Percentiles rank a stretch among this genome's conserved stretches.
Evolutionary conservation across 1,140 invertebrate species (phyloP).

Genomic region (Drosophila nasuta): DNA sequence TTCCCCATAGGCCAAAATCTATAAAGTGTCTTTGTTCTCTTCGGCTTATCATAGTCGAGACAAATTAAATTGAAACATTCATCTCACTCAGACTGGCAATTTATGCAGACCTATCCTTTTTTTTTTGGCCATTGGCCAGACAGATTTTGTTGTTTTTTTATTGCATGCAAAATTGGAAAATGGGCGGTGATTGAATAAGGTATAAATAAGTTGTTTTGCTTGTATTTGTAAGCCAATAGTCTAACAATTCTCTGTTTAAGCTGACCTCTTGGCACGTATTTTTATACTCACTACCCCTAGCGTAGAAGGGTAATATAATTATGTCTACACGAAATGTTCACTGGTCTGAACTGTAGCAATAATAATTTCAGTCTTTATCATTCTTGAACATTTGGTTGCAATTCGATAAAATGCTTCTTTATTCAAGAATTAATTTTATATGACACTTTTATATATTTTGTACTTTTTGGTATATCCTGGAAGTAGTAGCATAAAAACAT

Average conservation of each 20-base stretch:
- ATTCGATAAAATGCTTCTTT: no score
- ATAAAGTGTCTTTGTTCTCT: conserved; percentile 7
- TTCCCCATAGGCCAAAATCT: conserved; percentile 46
- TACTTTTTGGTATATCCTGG: no score
- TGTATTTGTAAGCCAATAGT: background rate
- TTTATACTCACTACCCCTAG: background rate
- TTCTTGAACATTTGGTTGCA: no score
- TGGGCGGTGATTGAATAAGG: background rate
- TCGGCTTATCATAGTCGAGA: conserved; percentile 2
- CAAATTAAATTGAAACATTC: conserved; percentile 15
- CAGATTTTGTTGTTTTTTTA: background rate
- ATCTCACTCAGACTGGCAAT: background rate
- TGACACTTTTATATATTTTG: no score
- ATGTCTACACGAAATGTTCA: no score
- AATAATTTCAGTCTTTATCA: no score
- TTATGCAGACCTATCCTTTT: background rate
- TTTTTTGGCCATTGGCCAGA: background rate
- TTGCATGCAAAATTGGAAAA: background rate
- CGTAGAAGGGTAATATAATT: no score
- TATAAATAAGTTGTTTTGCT: background rate
- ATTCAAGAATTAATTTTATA: no score
- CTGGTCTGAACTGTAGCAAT: no score
- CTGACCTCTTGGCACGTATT: background rate
- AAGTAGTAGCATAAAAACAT: no score
- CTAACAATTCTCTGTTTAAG: background rate